Percentiles rank a stretch among this genome's conserved stretches.
Conservation (phyloP, 2,888 invertebrate genomes). For the Diaperis boleti region DNA sequence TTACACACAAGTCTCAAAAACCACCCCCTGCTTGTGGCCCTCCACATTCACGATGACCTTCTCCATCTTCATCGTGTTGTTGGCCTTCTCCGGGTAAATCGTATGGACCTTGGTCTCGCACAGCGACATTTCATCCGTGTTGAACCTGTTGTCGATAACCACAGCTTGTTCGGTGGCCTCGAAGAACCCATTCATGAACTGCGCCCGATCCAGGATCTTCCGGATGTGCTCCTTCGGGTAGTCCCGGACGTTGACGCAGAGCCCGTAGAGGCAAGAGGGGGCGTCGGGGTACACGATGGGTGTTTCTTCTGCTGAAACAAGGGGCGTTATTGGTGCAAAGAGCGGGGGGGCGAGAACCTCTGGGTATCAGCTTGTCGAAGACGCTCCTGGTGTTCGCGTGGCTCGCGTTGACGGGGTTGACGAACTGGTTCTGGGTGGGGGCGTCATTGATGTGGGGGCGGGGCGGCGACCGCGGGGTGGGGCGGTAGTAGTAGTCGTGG, state of each 20-base stretch:
- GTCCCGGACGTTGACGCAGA: slow-evolving; percentile 65
- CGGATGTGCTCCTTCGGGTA: slow-evolving; percentile 64
- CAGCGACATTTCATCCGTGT: slow-evolving; percentile 50
- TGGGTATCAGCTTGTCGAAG: background rate
- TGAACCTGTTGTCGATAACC: slow-evolving; percentile 41
- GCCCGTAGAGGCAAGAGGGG: slow-evolving; percentile 46
- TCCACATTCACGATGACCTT: slow-evolving; percentile 75
- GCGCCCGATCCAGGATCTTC: slow-evolving; percentile 47
- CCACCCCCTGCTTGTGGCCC: slow-evolving; percentile 76
- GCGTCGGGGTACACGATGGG: slow-evolving; percentile 29
- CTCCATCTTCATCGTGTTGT: slow-evolving; percentile 72
- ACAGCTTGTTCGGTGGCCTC: slow-evolving; percentile 19
- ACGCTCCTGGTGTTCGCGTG: background rate
- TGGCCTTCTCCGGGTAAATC: slow-evolving; percentile 72
- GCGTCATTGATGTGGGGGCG: background rate
- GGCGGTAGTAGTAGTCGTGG: background rate
- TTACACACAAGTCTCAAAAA: slow-evolving; percentile 79
- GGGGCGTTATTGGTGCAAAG: background rate
- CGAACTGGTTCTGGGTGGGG: background rate
- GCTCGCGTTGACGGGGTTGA: background rate
- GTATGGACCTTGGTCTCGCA: slow-evolving; percentile 65
- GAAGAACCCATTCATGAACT: slow-evolving; percentile 48
- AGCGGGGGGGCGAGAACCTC: background rate
- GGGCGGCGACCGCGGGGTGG: background rate
- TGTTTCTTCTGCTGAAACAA: slow-evolving; percentile 15